Evolutionary conservation across 2,113 vertebrate genomes (phyloP).

Genomic region (Nesogale talazaci): DNA sequence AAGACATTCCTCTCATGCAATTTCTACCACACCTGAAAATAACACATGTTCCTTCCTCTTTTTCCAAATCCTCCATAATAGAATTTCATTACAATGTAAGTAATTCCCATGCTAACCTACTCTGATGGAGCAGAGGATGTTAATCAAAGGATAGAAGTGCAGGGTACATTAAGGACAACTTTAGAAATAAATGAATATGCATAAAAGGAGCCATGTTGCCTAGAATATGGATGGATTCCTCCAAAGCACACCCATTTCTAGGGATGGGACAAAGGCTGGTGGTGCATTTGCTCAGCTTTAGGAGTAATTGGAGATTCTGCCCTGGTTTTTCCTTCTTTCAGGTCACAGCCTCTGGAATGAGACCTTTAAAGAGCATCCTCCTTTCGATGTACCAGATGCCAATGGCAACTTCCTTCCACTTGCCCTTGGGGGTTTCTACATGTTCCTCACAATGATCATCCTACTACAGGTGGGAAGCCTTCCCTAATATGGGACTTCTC

Average conservation of each 20-base stretch:
- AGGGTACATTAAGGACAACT: not conserved
- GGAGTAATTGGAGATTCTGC: not conserved
- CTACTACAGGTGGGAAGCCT: slow-evolving; percentile 92
- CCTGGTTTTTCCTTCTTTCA: slow-evolving; percentile 74
- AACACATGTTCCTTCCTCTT: not conserved
- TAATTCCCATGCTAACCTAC: not conserved
- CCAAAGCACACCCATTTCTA: not conserved
- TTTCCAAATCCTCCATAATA: not conserved
- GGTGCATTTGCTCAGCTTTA: not conserved
- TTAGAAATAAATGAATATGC: not conserved
- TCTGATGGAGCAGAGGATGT: not conserved
- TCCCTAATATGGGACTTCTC: not conserved
- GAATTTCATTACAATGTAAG: not conserved
- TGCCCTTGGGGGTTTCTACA: slow-evolving; percentile 90
- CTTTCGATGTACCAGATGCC: slow-evolving; percentile 89
- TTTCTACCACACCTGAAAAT: not conserved
- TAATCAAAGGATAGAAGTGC: not conserved
- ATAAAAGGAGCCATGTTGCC: fast-evolving
- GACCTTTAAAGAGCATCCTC: slow-evolving; percentile 85
- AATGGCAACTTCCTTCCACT: slow-evolving; percentile 85
- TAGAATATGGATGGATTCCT: not conserved
- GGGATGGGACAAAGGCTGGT: not conserved
- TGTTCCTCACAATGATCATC: slow-evolving; percentile 98
- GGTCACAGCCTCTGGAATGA: slow-evolving; percentile 92
- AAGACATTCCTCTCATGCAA: not conserved